Base-by-base conservation (phyloP, 1,140 invertebrate genomes). In the Anoplophora glabripennis region DNA sequence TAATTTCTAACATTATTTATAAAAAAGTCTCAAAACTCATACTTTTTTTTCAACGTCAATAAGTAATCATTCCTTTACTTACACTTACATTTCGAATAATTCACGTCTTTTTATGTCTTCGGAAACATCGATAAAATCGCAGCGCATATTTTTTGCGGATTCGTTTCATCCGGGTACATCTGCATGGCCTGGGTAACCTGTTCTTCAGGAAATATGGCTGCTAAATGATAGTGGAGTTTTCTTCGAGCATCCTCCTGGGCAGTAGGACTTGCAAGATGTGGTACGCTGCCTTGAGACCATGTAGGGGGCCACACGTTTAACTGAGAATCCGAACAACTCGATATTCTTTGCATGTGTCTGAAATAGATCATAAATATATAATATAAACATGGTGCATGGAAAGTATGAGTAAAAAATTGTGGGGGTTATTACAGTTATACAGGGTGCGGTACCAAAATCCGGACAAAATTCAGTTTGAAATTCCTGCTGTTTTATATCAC, bases 141-240 rank as follows among this genome's bases (percentile, higher is more conserved):
- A 35, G 90, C 88, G 78, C 93, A 96, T 63, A 96, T 90, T 68
- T 88, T 88, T 69, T 94, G 87, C 0, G 92, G 85, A 76, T 95
- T 89, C 1, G 86, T 92, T 74, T 94, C 91, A 33, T 92, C 87
- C 0, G 93, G 94, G 77, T 90, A 89, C 41, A 89, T 73, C 46
- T 87, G 83, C 89, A 96, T 90, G 0, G 89, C 92, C 28, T 87
- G 82, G 18, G 84, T 82, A 0, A 97, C 93, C 73, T 93, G 89
- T 56, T 91, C 87, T 71, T 93, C 89, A 0, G 93, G 92, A 74
- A 96, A 96, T 36, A 96, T 86, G 36, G 86, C 89, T 8, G 89
- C 83, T 33, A 96, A 77, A 73, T 95, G 91, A 75, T 90, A 94
- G 69, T 91, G 92, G 57, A 94, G 76, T 58, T 85, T 81, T 18